Base-by-base conservation (phyloP, 2,888 invertebrate genomes). In the Pheosia tremula region DNA sequence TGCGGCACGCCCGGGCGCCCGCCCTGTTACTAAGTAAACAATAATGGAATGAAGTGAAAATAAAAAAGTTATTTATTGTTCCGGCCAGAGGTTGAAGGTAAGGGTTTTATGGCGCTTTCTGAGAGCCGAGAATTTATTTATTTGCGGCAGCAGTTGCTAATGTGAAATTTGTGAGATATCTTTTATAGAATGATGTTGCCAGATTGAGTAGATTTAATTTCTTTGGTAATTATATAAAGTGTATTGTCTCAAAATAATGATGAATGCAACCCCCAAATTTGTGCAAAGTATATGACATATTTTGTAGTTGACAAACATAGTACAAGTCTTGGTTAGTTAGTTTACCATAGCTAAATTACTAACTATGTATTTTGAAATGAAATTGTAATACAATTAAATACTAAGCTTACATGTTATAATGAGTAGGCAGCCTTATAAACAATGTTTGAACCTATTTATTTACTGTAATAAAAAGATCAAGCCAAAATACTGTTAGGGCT, bases 11-110 rank as follows among this genome's bases (percentile, higher is more conserved):
- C 77, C 65, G 80, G 75, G 78, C 75, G 75, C 81, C 77, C 65
- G 78, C 66, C 64, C 68, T 71, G 78, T 73, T 82, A 80, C 82
- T 83, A 85, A 83, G 79, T 81, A 82, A 84, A 83, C 83, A 84
- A 81, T 79, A 71, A 77, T 63, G 66, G 77, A 76, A 78, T 73
- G 78, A 65, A 77, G 75, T 70, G 69, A 79, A 82, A 82, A 79
- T 71, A 79, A 82, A 83, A 81, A 82, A 74, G 80, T 81, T 71
- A 84, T 82, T 85, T 85, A 85, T 85, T 79, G 82, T 80, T 84
- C 79, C 80, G 80, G 74, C 73, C 73, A 80, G 73, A 84, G 81
- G 83, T 81, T 83, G 80, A 77, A 82, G 80, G 78, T 79, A 75
- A 79, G 67, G 62, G 62, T 68, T 72, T 71, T 74, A 66, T 69